Conservation (phyloP, 1,140 invertebrate species). For the Euura lappo region DNA sequence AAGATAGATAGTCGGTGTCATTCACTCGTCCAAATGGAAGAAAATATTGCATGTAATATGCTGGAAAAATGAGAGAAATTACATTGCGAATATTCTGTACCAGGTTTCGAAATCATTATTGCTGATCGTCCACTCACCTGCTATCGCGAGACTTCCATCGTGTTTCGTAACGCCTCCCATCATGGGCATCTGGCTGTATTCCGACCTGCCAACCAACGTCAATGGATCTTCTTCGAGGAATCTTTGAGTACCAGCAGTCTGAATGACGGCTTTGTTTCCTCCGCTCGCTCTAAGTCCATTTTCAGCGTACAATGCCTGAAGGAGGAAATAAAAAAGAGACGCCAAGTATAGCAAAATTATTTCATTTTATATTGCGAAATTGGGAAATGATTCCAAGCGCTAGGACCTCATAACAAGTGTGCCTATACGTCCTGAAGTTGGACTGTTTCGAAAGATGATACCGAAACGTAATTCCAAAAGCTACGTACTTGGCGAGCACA, state of each 20-base stretch:
- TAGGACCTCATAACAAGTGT: too few species aligned
- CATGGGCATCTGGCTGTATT: neutral
- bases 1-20: neutral
- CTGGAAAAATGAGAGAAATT: neutral
- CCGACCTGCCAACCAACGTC: neutral
- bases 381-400: too few species aligned
- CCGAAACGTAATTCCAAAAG: too few species aligned
- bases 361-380: too few species aligned
- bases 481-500: too few species aligned
- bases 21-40: neutral
- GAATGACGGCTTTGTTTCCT: neutral
- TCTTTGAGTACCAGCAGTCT: neutral
- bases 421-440: neutral
- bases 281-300: neutral
- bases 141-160: neutral
- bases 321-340: neutral
- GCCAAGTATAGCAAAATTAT: too few species aligned
- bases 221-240: neutral
- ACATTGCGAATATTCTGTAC: too few species aligned
- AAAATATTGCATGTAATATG: neutral
- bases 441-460: too few species aligned
- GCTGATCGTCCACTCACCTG: neutral
- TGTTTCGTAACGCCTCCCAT: neutral
- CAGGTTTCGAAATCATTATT: too few species aligned
- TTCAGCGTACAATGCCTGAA: neutral